Evolutionary conservation across 2,113 vertebrate genomes (phyloP).

Genomic region (Anthoscopus minutus): DNA sequence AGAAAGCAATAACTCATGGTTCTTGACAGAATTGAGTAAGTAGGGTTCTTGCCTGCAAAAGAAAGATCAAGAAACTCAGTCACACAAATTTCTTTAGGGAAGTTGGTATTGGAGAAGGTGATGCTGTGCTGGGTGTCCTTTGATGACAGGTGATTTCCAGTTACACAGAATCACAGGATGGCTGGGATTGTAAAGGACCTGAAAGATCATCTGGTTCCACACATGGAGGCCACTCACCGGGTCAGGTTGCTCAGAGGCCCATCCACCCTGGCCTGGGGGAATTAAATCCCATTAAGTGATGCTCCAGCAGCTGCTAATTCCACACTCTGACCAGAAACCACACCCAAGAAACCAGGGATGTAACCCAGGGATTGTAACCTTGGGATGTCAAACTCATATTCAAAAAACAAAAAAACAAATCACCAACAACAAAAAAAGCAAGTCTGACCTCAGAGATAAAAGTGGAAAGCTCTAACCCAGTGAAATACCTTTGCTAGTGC

Average conservation of each 20-base stretch:
- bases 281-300: not conserved
- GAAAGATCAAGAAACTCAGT: not conserved
- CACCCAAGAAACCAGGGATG: not conserved
- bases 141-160: not conserved
- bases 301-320: not conserved
- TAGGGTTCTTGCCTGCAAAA: not conserved
- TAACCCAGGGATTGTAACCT: not conserved
- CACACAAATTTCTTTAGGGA: not conserved
- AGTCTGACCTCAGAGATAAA: not conserved
- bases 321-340: not conserved
- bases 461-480: not conserved
- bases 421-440: not conserved
- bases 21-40: not conserved
- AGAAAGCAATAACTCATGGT: not conserved
- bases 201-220: not conserved
- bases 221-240: not conserved
- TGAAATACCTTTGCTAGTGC: not conserved
- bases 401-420: not conserved
- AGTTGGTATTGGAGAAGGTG: fast-evolving
- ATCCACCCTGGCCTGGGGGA: not conserved
- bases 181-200: not conserved
- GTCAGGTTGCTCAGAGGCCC: not conserved
- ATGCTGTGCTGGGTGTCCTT: not conserved
- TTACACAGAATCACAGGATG: not conserved
- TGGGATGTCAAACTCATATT: not conserved